A percentile compares a stretch with the other conserved stretches of the same genome.
Evolutionary conservation across 2,888 invertebrate genomes (phyloP).

Genomic region (Electrophaes corylata): DNA sequence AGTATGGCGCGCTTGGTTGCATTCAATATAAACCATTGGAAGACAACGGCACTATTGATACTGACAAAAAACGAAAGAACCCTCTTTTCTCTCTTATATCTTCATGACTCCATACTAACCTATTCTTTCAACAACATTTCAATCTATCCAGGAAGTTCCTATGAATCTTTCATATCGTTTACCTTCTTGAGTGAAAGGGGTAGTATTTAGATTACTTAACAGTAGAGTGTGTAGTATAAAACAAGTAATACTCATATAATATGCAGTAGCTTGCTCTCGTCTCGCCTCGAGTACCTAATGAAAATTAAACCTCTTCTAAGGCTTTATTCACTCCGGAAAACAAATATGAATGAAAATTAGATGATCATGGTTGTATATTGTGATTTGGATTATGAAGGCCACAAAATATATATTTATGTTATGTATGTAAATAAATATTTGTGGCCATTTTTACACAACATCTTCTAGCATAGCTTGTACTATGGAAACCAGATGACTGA

Average conservation of each 20-base stretch:
- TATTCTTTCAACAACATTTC: conserved; percentile 22
- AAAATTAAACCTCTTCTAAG: conserved; percentile 18
- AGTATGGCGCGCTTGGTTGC: conserved; percentile 62
- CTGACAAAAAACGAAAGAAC: conserved; percentile 54
- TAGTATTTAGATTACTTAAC: conserved; percentile 32
- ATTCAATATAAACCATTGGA: conserved; percentile 66
- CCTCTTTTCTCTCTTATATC: conserved; percentile 27
- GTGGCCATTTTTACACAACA: no score
- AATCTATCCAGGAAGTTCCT: conserved; percentile 16
- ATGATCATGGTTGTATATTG: neutral
- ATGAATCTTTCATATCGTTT: conserved; percentile 25
- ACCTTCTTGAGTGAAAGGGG: conserved; percentile 22
- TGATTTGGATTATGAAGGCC: neutral
- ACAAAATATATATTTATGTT: neutral
- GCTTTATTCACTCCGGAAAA: conserved; percentile 14
- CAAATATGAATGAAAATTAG: conserved; percentile 4
- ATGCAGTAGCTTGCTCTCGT: conserved; percentile 17
- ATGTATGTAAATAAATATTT: neutral
- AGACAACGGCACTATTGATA: conserved; percentile 61
- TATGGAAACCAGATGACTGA: no score
- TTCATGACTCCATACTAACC: conserved; percentile 29
- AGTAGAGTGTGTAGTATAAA: conserved; percentile 30
- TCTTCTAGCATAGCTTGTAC: no score
- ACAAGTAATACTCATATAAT: conserved; percentile 20
- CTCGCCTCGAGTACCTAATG: conserved; percentile 14